Evolutionary conservation across 2,888 invertebrate species (phyloP).

Genomic region (Sycophila texana): DNA sequence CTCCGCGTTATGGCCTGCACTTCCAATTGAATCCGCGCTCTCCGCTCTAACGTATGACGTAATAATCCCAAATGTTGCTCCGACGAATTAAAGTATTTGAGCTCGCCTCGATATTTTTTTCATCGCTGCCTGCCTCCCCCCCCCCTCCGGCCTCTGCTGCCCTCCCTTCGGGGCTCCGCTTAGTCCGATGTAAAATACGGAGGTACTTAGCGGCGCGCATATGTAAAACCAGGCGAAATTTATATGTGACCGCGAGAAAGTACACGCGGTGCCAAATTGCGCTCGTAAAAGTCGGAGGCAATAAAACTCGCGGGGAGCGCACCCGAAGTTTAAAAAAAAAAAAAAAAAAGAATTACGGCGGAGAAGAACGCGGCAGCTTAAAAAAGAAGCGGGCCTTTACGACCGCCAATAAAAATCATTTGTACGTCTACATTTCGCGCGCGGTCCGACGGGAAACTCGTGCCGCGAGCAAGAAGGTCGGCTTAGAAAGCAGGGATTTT

Average conservation of each 20-base stretch:
- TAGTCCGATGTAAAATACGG: background rate
- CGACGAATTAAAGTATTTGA: no score
- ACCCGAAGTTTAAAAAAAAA: background rate
- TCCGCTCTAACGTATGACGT: no score
- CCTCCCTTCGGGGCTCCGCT: no score
- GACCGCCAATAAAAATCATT: slow-evolving; percentile 33
- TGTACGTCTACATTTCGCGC: slow-evolving; percentile 32
- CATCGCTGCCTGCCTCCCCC: no score
- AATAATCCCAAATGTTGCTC: no score
- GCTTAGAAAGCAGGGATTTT: slow-evolving; percentile 45
- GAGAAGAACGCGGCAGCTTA: background rate
- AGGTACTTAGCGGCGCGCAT: background rate
- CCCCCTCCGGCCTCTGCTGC: no score
- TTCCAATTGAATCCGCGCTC: no score
- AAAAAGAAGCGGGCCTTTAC: slow-evolving; percentile 20
- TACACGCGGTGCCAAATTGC: background rate
- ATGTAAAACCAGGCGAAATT: background rate
- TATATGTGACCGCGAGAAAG: slow-evolving; percentile 3
- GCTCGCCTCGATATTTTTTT: no score
- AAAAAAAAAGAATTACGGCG: background rate
- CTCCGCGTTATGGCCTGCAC: no score
- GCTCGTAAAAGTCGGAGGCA: slow-evolving; percentile 35
- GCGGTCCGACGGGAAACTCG: background rate
- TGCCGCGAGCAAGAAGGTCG: background rate
- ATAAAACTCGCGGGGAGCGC: slow-evolving; percentile 8